Conservation (phyloP, 2,888 invertebrate species). For the Nomada fucata region DNA sequence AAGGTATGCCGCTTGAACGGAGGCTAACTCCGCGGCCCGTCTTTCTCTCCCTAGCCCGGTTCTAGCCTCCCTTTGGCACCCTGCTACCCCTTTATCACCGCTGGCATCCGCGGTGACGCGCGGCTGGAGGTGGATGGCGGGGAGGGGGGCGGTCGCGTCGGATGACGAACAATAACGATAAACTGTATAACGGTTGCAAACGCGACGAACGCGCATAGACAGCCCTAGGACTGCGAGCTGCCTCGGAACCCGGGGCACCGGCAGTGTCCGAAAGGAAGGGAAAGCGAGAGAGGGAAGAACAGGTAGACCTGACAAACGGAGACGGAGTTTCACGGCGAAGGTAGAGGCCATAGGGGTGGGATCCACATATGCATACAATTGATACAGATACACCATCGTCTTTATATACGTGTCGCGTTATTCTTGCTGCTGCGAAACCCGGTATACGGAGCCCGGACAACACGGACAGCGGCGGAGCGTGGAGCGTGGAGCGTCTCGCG, state of each 20-base stretch:
- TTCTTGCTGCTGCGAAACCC: conserved; percentile 54
- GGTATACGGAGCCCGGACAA: conserved; percentile 46
- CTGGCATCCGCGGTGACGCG: not conserved
- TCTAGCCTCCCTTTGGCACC: conserved; percentile 9
- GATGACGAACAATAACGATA: conserved; percentile 81
- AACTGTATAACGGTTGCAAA: conserved; percentile 81
- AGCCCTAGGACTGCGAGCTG: conserved; percentile 48
- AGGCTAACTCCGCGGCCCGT: conserved; percentile 68
- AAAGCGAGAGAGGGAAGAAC: too few species aligned
- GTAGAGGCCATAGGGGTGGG: conserved; percentile 45
- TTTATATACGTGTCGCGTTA: conserved; percentile 70
- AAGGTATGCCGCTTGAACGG: conserved; percentile 80
- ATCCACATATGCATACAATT: conserved; percentile 83
- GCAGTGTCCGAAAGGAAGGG: not conserved
- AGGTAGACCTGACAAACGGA: not conserved
- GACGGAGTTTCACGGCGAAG: not conserved
- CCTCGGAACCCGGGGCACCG: not conserved
- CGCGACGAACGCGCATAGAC: conserved; percentile 80
- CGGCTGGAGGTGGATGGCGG: too few species aligned
- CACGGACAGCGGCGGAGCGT: conserved; percentile 37
- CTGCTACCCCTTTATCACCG: not conserved
- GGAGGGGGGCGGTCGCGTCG: conserved; percentile 9
- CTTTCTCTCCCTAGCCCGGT: conserved; percentile 53
- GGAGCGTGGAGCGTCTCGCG: conserved; percentile 47
- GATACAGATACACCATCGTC: conserved; percentile 84